These are phyloP conservation scores for Arctia plantaginis DNA, from an alignment of 2,888 invertebrate genomes.

Conservation along the genomic window DNA sequence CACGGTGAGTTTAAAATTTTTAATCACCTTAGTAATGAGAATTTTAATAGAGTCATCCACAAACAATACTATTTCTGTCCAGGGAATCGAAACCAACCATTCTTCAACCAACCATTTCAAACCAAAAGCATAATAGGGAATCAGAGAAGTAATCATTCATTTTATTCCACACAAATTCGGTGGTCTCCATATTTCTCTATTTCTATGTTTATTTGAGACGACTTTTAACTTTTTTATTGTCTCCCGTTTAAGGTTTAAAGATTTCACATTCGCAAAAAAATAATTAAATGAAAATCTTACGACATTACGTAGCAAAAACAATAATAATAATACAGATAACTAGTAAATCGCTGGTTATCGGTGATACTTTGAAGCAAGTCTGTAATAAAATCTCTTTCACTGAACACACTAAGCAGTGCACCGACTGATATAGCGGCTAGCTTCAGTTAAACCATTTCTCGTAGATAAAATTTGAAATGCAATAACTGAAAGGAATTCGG, in stretches of 20 bases:
- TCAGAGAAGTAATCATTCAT: too few relatives aligned
- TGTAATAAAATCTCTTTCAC: conserved; percentile 26
- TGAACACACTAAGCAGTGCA: not conserved
- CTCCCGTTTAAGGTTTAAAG: not conserved
- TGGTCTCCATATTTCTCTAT: too few relatives aligned
- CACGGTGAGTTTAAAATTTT: too few relatives aligned
- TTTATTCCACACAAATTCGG: too few relatives aligned
- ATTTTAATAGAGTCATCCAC: too few relatives aligned
- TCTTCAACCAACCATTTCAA: too few relatives aligned
- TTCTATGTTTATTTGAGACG: not conserved
- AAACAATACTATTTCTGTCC: too few relatives aligned
- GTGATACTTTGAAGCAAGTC: conserved; percentile 1
- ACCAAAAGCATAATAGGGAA: too few relatives aligned
- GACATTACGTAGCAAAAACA: not conserved
- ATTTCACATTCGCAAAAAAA: not conserved
- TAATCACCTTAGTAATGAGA: too few relatives aligned
- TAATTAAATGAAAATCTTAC: not conserved
- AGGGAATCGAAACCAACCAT: too few relatives aligned
- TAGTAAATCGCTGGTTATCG: too few relatives aligned
- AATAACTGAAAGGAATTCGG: conserved; percentile 46
- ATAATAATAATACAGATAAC: too few relatives aligned
- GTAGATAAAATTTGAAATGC: conserved; percentile 29
- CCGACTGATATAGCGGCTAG: conserved; percentile 10
- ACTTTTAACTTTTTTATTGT: not conserved
- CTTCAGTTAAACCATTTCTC: conserved; percentile 30